A percentile compares a stretch with the other conserved stretches of the same genome.
Evolutionary conservation across 2,797 vertebrate species (phyloP).

Genomic region (Diceros bicornis): DNA sequence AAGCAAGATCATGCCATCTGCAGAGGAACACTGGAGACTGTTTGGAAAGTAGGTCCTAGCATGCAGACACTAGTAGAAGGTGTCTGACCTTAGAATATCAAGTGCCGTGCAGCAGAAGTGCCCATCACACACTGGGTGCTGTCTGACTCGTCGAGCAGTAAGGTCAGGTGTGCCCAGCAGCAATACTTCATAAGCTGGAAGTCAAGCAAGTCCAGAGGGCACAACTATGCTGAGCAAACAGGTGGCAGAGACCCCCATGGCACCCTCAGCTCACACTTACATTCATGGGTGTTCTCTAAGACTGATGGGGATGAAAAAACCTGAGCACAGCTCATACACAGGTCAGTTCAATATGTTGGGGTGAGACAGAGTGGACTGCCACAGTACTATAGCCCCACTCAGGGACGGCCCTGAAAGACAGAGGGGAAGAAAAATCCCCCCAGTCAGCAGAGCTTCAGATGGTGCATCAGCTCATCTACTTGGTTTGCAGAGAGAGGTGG

Average conservation of each 20-base stretch:
- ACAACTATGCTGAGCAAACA: not conserved
- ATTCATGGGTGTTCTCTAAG: too few relatives aligned
- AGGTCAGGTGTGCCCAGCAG: not conserved
- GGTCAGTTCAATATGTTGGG: too few relatives aligned
- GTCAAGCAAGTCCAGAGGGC: not conserved
- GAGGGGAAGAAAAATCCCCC: not conserved
- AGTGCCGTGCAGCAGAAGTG: not conserved
- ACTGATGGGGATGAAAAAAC: not conserved
- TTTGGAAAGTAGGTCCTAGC: not conserved
- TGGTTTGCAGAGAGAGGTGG: not conserved
- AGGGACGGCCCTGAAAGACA: not conserved
- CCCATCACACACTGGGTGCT: too few relatives aligned
- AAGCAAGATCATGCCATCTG: not conserved
- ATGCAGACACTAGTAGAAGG: not conserved
- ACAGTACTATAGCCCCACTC: too few relatives aligned
- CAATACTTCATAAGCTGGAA: not conserved
- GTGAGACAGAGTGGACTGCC: not conserved
- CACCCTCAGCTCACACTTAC: not conserved
- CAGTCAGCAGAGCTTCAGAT: too few relatives aligned
- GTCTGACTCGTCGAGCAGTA: not conserved
- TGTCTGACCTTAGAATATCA: not conserved
- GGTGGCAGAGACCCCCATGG: not conserved
- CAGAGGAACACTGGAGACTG: not conserved
- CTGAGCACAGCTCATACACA: too few relatives aligned
- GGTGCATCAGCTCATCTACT: not conserved